Evolutionary conservation across 2,888 invertebrate species (phyloP).

Genomic region (Neoaliturus tenellus): DNA sequence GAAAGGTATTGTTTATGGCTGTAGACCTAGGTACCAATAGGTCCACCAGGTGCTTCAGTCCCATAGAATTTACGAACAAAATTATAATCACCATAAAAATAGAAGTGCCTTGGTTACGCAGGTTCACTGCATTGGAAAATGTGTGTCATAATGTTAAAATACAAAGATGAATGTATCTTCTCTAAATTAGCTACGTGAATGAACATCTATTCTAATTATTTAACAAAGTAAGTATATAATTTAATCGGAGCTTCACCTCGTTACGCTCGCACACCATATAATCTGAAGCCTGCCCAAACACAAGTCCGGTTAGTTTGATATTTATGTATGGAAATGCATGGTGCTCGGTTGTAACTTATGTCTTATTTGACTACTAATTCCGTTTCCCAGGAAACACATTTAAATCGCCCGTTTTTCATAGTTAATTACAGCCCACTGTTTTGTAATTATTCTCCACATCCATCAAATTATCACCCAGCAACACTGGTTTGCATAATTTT

Average conservation of each 20-base stretch:
- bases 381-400: background rate
- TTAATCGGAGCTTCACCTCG: too few relatives aligned
- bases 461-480: conserved; percentile 24
- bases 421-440: background rate
- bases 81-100: too few relatives aligned
- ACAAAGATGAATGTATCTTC: too few relatives aligned
- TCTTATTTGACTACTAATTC: conserved; percentile 35
- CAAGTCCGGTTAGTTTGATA: conserved; percentile 15
- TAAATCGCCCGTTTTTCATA: background rate
- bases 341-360: background rate
- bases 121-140: too few relatives aligned
- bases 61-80: too few relatives aligned
- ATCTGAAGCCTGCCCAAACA: background rate
- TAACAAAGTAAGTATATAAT: background rate
- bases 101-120: too few relatives aligned
- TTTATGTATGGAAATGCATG: conserved; percentile 13
- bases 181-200: too few relatives aligned
- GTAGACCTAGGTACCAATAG: too few relatives aligned
- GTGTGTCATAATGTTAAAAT: too few relatives aligned
- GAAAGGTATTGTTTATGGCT: too few relatives aligned
- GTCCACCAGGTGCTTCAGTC: too few relatives aligned
- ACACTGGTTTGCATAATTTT: conserved; percentile 8
- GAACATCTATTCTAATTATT: too few relatives aligned
- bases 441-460: conserved; percentile 9
- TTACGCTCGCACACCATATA: background rate